A percentile compares a stretch with the other conserved stretches of the same genome.
Evolutionary conservation across 2,113 vertebrate genomes (phyloP).

Genomic region (Crotalus viridis): DNA sequence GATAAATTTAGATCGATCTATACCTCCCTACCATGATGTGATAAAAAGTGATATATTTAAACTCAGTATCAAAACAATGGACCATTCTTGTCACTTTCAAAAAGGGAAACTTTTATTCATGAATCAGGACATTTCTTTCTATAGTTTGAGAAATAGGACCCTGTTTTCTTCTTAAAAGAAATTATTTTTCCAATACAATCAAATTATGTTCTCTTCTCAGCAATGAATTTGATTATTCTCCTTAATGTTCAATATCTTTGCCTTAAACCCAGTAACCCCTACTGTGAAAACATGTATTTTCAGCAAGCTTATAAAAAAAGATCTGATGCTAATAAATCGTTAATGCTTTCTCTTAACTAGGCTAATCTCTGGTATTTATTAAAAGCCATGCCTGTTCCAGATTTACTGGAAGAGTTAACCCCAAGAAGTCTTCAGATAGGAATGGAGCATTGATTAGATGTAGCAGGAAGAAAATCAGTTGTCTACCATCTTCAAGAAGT

Average conservation of each 20-base stretch:
- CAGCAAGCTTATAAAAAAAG: not conserved
- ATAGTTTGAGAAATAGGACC: not conserved
- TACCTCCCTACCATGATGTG: not conserved
- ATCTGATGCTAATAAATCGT: constrained; percentile 13
- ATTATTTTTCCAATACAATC: not conserved
- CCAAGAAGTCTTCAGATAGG: not conserved
- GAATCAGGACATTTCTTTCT: not conserved
- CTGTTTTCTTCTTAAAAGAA: not conserved
- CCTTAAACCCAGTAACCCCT: not conserved
- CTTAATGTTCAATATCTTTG: not conserved
- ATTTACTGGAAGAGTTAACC: constrained; percentile 2
- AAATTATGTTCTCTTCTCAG: not conserved
- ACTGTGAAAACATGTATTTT: not conserved
- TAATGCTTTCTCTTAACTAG: not conserved
- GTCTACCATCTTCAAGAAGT: not conserved
- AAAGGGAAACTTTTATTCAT: not conserved
- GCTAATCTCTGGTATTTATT: constrained; percentile 16
- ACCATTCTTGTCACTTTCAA: not conserved
- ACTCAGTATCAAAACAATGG: not conserved
- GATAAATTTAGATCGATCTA: not conserved
- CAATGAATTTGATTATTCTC: not conserved
- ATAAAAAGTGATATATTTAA: not conserved
- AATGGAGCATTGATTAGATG: constrained; percentile 17
- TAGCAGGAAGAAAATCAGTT: constrained; percentile 23
- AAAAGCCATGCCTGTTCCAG: constrained; percentile 16